Conservation (phyloP, 2,113 vertebrate species). For the Hassar affinis region DNA sequence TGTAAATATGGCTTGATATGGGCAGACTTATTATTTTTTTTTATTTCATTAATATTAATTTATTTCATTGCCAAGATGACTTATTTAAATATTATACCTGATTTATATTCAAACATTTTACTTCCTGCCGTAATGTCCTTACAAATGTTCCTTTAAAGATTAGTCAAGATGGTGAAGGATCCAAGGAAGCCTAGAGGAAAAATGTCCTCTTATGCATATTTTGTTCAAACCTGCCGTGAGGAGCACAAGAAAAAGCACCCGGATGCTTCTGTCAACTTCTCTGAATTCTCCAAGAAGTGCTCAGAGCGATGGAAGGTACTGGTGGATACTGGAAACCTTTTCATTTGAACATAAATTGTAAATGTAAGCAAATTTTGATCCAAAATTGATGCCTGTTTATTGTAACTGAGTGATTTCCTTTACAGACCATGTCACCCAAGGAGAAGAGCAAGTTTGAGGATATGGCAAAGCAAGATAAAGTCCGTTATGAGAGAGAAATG, state of each 20-base stretch:
- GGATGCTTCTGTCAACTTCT: slow-evolving; percentile 87
- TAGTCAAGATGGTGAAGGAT: slow-evolving; percentile 90
- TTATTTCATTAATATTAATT: not conserved
- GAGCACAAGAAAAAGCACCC: slow-evolving; percentile 99
- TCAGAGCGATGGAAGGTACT: slow-evolving; percentile 94
- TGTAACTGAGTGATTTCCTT: slow-evolving; percentile 24
- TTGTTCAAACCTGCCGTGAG: slow-evolving; percentile 94
- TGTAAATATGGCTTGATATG: not conserved
- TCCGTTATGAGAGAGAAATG: slow-evolving; percentile 96
- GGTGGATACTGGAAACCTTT: not conserved
- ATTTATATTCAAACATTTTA: not conserved
- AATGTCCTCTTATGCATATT: slow-evolving; percentile 96
- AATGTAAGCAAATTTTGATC: not conserved
- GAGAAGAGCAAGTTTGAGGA: slow-evolving; percentile 97
- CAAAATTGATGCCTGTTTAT: not conserved
- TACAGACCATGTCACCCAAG: slow-evolving; percentile 90
- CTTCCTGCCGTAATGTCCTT: not conserved
- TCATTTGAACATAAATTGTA: not conserved
- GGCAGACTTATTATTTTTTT: not conserved
- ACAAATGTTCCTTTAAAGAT: slow-evolving; percentile 45
- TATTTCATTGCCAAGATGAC: not conserved
- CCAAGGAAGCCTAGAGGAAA: slow-evolving; percentile 92
- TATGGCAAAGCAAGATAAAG: slow-evolving; percentile 91
- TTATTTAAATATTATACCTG: not conserved
- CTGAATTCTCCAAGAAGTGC: slow-evolving; percentile 96